Conservation (phyloP, 2,888 invertebrate genomes). For the Leucania comma region DNA sequence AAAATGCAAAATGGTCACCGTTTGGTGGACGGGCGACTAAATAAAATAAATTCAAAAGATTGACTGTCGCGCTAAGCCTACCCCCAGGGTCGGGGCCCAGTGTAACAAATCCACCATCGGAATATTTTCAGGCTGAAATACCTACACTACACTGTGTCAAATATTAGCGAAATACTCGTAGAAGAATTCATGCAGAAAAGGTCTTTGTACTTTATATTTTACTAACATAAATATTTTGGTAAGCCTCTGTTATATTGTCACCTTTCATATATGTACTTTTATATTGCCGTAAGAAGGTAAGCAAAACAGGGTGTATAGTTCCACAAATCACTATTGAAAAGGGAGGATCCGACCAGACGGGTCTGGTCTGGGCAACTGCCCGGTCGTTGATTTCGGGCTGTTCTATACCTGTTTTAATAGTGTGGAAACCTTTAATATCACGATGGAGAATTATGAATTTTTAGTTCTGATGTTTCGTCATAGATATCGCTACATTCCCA, state of each 20-base stretch:
- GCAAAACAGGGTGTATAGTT: too few relatives aligned
- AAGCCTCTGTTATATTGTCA: not conserved
- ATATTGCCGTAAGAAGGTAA: too few relatives aligned
- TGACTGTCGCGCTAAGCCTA: slow-evolving; percentile 57
- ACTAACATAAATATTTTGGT: not conserved
- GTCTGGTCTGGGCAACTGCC: too few relatives aligned
- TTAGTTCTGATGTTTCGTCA: too few relatives aligned
- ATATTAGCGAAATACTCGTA: slow-evolving; percentile 37
- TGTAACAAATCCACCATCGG: slow-evolving; percentile 45
- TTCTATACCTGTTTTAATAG: too few relatives aligned
- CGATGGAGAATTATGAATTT: too few relatives aligned
- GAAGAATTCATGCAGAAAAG: slow-evolving; percentile 25
- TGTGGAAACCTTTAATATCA: too few relatives aligned
- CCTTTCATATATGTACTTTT: not conserved
- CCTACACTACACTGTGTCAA: slow-evolving; percentile 39
- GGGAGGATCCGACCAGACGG: too few relatives aligned
- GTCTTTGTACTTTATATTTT: slow-evolving; percentile 26
- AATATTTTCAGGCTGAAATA: slow-evolving; percentile 52
- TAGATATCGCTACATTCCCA: too few relatives aligned
- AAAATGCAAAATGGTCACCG: slow-evolving; percentile 37
- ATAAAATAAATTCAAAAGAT: slow-evolving; percentile 61
- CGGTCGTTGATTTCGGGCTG: too few relatives aligned
- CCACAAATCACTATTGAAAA: too few relatives aligned
- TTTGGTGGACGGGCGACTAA: slow-evolving; percentile 38
- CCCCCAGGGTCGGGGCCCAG: slow-evolving; percentile 28